Percentiles rank a stretch among this genome's conserved stretches.
These are phyloP conservation scores for Dinothrombium tinctorium DNA, from an alignment of 1,140 invertebrate genomes.

Conservation along the genomic window DNA sequence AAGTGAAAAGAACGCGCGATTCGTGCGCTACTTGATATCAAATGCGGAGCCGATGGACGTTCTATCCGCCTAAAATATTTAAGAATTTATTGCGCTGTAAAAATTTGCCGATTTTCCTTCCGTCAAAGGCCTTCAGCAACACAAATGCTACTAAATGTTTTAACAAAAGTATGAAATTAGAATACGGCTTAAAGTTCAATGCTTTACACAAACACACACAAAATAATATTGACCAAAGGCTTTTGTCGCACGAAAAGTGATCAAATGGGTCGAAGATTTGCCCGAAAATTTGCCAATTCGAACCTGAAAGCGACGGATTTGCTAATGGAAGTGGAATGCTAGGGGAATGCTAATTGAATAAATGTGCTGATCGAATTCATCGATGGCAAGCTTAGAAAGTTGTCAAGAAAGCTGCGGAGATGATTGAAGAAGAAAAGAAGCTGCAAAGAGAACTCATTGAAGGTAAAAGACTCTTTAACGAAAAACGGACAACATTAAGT, in stretches of 20 bases:
- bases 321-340: constrained; percentile 79
- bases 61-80: too few relatives aligned
- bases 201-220: too few relatives aligned
- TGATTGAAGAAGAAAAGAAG: constrained; percentile 19
- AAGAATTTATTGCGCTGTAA: too few relatives aligned
- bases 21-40: too few relatives aligned
- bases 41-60: too few relatives aligned
- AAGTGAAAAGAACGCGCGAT: too few relatives aligned
- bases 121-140: too few relatives aligned
- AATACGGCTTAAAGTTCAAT: too few relatives aligned
- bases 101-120: too few relatives aligned
- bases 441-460: constrained; percentile 43
- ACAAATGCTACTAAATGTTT: too few relatives aligned
- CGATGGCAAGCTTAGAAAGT: constrained; percentile 31
- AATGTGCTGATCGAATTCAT: constrained; percentile 80
- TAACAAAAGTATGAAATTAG: too few relatives aligned
- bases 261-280: constrained; percentile 21
- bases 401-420: constrained; percentile 17
- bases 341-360: constrained; percentile 81
- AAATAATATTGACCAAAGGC: constrained; percentile 52
- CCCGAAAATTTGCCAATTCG: constrained; percentile 41
- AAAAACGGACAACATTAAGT: constrained; percentile 66
- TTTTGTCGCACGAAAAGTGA: constrained; percentile 72
- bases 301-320: constrained; percentile 58
- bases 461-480: constrained; percentile 49